phyloP scores from a whole-genome alignment of 2,113 vertebrate genomes.

The Lycocorax pyrrhopterus region DNA sequence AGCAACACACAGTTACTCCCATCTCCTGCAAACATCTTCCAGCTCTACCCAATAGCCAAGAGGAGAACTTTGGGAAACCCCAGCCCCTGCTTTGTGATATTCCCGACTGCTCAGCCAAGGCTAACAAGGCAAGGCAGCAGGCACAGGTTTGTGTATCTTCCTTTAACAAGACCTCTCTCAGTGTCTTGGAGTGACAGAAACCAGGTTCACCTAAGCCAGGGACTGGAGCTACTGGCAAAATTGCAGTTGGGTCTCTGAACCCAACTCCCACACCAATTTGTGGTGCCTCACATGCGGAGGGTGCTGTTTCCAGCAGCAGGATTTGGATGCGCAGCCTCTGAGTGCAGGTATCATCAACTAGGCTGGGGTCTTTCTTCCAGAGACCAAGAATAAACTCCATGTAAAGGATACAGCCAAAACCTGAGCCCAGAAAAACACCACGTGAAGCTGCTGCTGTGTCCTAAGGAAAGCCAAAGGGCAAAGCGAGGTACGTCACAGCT shows the following conservation, averaged over 20 bases:
- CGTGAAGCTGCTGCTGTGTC: rapidly evolving
- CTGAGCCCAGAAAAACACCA: rapidly evolving
- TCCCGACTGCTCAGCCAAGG: not conserved
- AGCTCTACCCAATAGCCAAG: not conserved
- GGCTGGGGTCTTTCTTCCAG: too few relatives aligned
- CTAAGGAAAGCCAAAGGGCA: not conserved
- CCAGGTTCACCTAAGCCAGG: not conserved
- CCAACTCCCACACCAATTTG: rapidly evolving
- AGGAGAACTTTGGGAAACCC: rapidly evolving
- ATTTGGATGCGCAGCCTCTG: not conserved
- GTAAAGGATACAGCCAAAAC: not conserved
- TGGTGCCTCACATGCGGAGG: rapidly evolving
- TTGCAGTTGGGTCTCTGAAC: not conserved
- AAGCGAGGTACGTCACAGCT: rapidly evolving
- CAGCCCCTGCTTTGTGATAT: not conserved
- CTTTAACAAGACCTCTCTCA: not conserved
- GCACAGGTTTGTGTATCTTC: not conserved
- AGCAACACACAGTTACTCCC: not conserved
- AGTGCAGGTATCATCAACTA: rapidly evolving
- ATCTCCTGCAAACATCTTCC: not conserved
- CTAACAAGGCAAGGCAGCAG: not conserved
- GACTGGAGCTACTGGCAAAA: not conserved
- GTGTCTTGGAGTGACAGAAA: not conserved
- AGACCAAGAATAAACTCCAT: not conserved
- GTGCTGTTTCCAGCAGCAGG: not conserved